phyloP scores from a whole-genome alignment of 2,888 invertebrate species.

The Aelia acuminata region DNA sequence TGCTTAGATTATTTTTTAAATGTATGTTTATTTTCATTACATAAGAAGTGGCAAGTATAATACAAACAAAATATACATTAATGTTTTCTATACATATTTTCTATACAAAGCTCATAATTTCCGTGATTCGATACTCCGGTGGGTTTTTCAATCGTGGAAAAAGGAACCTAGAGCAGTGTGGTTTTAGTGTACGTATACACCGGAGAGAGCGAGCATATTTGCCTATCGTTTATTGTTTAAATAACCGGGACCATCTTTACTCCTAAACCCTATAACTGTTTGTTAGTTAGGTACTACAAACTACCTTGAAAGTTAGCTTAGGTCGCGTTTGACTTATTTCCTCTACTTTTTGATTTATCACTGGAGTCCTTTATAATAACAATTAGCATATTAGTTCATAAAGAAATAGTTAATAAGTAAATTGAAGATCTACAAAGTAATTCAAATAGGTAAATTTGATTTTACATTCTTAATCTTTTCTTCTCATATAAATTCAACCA shows the following conservation, averaged over 20 bases:
- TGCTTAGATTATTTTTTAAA: too few relatives aligned
- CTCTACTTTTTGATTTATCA: not conserved
- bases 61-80: too few relatives aligned
- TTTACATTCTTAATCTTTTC: too few relatives aligned
- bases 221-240: conserved; percentile 17
- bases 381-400: too few relatives aligned
- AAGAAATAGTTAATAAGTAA: too few relatives aligned
- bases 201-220: not conserved
- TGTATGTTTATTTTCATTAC: too few relatives aligned
- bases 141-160: not conserved
- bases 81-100: not conserved
- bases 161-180: not conserved
- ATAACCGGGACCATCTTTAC: not conserved
- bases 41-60: too few relatives aligned
- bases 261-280: not conserved
- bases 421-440: too few relatives aligned
- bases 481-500: too few relatives aligned
- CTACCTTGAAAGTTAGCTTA: not conserved
- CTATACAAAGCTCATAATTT: not conserved
- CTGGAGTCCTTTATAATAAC: not conserved
- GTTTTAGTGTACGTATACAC: not conserved
- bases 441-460: too few relatives aligned
- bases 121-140: not conserved
- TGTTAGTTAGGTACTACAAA: not conserved
- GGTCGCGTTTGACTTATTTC: not conserved